Percentiles rank a stretch among this genome's conserved stretches.
These are phyloP conservation scores for Siphonodentalium dalli DNA, from an alignment of 2,888 invertebrate genomes.

Conservation along the genomic window DNA sequence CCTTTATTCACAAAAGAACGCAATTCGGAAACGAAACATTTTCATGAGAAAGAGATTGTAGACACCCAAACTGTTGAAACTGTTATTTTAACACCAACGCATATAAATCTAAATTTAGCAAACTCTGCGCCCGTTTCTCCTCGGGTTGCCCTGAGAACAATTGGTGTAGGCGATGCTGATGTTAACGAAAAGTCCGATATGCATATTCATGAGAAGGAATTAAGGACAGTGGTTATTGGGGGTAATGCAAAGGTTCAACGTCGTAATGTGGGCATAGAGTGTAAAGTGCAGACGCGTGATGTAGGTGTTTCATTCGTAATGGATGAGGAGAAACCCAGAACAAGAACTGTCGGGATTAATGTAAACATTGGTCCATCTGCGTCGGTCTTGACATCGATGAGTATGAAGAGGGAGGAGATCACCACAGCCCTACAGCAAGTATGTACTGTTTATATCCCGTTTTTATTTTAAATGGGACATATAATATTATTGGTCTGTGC, in stretches of 20 bases:
- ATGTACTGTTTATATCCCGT: too few relatives aligned
- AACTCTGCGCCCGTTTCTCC: slow-evolving; percentile 22
- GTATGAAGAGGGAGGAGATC: slow-evolving; percentile 53
- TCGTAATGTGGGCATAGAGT: slow-evolving; percentile 57
- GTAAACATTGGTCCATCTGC: slow-evolving; percentile 55
- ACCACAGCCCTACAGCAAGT: slow-evolving; percentile 47
- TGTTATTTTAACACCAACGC: slow-evolving; percentile 28
- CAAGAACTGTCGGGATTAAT: slow-evolving; percentile 56
- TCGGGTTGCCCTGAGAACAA: slow-evolving; percentile 67
- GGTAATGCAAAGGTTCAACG: slow-evolving; percentile 38
- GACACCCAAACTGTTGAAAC: too few relatives aligned
- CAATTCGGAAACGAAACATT: too few relatives aligned
- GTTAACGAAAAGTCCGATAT: slow-evolving; percentile 56
- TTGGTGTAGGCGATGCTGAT: slow-evolving; percentile 72
- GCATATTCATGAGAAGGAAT: slow-evolving; percentile 62
- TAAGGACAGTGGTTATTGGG: slow-evolving; percentile 61
- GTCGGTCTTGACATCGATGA: slow-evolving; percentile 40
- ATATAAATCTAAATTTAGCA: too few relatives aligned
- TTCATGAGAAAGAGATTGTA: too few relatives aligned
- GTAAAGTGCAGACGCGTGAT: slow-evolving; percentile 55
- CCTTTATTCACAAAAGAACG: too few relatives aligned
- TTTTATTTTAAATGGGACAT: too few relatives aligned
- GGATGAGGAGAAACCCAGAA: slow-evolving; percentile 55
- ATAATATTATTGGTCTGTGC: too few relatives aligned
- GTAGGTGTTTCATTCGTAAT: slow-evolving; percentile 59